phyloP scores from a whole-genome alignment of 2,113 vertebrate genomes.

The Anas platyrhynchos region DNA sequence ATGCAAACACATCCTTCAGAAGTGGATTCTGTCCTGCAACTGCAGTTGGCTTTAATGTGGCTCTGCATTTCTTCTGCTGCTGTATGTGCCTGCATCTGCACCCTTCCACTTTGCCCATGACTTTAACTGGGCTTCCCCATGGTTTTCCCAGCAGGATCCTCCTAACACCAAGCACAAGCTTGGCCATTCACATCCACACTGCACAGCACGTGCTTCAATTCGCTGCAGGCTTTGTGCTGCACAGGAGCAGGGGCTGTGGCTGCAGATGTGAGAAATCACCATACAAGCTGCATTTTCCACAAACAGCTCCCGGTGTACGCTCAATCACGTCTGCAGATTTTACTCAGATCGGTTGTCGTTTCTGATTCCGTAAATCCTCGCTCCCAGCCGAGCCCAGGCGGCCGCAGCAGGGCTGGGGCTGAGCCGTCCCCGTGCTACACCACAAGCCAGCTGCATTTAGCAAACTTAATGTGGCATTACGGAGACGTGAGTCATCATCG shows the following conservation, averaged over 20 bases:
- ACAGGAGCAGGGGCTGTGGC: background rate
- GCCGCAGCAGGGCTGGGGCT: background rate
- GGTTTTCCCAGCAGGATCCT: background rate
- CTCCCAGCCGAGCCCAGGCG: background rate
- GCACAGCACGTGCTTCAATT: background rate
- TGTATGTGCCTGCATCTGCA: fast-evolving
- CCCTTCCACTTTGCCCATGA: background rate
- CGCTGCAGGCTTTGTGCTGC: background rate
- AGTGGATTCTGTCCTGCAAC: background rate
- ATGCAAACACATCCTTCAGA: background rate
- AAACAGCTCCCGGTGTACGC: background rate
- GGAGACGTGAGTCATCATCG: background rate
- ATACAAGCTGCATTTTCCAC: background rate
- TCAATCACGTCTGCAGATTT: background rate
- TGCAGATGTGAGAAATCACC: background rate
- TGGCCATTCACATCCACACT: background rate
- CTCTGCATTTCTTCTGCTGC: background rate
- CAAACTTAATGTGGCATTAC: background rate
- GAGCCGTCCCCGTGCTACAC: background rate
- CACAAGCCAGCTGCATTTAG: background rate
- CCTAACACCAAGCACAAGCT: background rate
- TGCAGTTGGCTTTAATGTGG: background rate
- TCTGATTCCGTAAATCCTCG: background rate
- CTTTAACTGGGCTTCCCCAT: background rate
- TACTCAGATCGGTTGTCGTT: background rate